Base-by-base conservation (phyloP, 2,113 vertebrate species). In the Raja brachyura region DNA sequence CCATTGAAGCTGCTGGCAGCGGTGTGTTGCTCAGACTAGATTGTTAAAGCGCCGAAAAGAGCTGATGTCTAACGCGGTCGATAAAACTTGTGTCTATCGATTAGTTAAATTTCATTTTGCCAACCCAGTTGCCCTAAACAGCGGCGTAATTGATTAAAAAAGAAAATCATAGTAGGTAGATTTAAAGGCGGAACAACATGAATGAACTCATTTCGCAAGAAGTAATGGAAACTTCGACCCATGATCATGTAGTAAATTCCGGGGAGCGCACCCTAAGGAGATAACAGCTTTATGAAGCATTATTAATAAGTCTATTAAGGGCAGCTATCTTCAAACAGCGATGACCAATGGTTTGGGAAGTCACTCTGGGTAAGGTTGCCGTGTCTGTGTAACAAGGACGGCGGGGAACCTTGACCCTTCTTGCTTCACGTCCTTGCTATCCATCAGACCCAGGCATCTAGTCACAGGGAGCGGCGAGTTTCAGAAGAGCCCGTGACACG, bases 61-160 rank as follows among this genome's bases (percentile, higher is more conserved):
- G 93, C 8, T 5, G 76, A 28, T 7, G 93, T 6, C 81, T 93
- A 11, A 48, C 77, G 94, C 75, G 6, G 93, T 95, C 95, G 31
- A 95, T 95, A 94, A 48, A 93, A 94, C 2, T 6, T 93, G 78
- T 86, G 95, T 93, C 94, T n/a, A 94, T 94, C 8, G 94, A 95
- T 93, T 90, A 63, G 0, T 66, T 28, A 1, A 54, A 93, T 76
- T 88, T 94, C 94, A 83, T 93, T 95, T 93, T 83, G 68, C 94
- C 25, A 22, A 93, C 83, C 93, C 94, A 61, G 90, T 88, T 33
- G 93, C 78, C 90, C 70, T 93, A 39, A 79, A 68, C 93, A 48
- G 95, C 94, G 0, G 14, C 14, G 93, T 78, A 31, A 94, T 78
- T 16, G 70, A 0, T 93, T 90, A 79, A 56, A 93, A 93, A 68